Base-by-base conservation (phyloP, 2,797 vertebrate species). In the Jordanella pulchra region DNA sequence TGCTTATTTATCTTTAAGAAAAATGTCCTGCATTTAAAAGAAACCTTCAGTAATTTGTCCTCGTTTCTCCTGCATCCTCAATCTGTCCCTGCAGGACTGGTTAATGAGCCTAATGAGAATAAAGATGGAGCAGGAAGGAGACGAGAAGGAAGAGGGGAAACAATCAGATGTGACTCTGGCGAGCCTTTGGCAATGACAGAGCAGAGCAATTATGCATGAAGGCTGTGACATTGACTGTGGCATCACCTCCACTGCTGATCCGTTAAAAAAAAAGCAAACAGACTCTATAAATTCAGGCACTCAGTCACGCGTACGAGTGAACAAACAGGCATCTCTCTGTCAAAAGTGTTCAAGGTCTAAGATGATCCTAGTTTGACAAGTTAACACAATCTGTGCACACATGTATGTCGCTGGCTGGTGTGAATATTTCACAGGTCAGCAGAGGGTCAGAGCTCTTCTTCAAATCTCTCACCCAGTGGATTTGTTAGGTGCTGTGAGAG, bases 151-250 rank as follows among this genome's bases (percentile, higher is more conserved):
- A 54, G 60, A 45, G 73, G 64, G 79, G 81, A 70, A 69, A 82
- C 84, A 85, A 87, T 92, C 86, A 87, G 85, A 91, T 84, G 85
- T 82, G 86, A 80, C 74, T 84, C 67, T 82, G 80, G 79, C 68
- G 84, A 65, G 89, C 89, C 88, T 13, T 75, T 84, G 87, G 85
- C 89, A 92, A 91, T 93, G 92, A 94, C 91, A 90, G 92, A 93
- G 90, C 87, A 84, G 79, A 87, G 88, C 87, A 92, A 92, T 95
- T 93, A 92, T 89, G 85, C 89, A 92, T 87, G 89, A 92, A 92
- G 88, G 91, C 87, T 90, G 75, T 92, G 92, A 91, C 91, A 93
- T 90, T 90, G 92, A 92, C 86, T 86, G 84, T 87, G 88, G 82
- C 85, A 74, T 91, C 88, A 90, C 88, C 88, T 86, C 86, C 87